Evolutionary conservation across 2,888 invertebrate species (phyloP), one percentile per base, ranked within the genome.

Genomic region (Caenorhabditis macrosperma): DNA sequence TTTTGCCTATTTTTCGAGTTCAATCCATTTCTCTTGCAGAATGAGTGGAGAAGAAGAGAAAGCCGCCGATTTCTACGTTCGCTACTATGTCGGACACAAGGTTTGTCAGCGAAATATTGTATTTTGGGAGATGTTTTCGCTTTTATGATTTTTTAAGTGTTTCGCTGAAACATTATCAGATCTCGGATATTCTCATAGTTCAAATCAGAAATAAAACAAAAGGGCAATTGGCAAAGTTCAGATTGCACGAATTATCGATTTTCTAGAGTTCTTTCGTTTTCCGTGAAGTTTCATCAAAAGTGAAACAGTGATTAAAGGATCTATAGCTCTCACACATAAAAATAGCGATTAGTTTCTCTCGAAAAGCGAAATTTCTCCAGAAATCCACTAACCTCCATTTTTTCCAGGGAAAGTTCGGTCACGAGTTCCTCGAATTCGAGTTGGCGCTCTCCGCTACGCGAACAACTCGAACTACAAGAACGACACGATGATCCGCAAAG

Each of bases 401-500:
- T 61, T 72, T 72, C 30, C 66, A 81, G 74, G 85, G 84, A 84
- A 99, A 98, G 93, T 99, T 99, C 92, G 99, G 98, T 0, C 99
- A 98, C 91, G 99, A 99, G 92, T 99, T 99, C 92, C 93, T 99
- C 24, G 99, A 99, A 91, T 99, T 99, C 91, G 98, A 99, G 92
- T 98, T 99, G 93, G 93, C 84, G 98, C 98, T 92, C 92, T 99
- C 60, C 94, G 99, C 60, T 99, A 99, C 92, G 99, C 99, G 30
- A 99, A 99, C 92, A 99, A 99, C 92, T 98, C 98, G 2, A 99
- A 99, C 91, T 99, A 99, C 93, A 99, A 99, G 92, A 99, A 99
- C 92, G 99, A 99, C 92, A 99, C 98, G 48, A 98, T 99, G 96
- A 99, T 99, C 92, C 94, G 99, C 28, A 99, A 99, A 90, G 85